Evolutionary conservation across 2,113 vertebrate genomes (phyloP), one percentile per base, ranked within the genome.

Genomic region (Halcyon malimbica): DNA sequence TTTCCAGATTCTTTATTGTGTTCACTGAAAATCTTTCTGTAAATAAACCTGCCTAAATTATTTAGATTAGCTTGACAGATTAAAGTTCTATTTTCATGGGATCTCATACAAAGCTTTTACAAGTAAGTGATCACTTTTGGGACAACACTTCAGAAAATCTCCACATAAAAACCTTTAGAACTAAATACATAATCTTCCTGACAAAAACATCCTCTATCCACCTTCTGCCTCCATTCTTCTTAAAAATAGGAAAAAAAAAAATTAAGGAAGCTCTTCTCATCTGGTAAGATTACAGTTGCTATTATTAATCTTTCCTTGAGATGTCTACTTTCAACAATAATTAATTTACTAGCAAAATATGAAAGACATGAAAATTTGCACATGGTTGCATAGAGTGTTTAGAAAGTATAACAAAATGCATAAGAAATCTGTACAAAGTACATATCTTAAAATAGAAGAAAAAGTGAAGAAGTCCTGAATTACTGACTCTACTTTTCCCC

Each of bases 71-170:
- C 46, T 81, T 90, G 76, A 83, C 68, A 90, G 71, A 93, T 85
- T 93, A 86, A 94, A 80, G 68, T 63, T 95, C 46, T 94, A 5
- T 89, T 96, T 96, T 86, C 92, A 86, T 60, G 87, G 53, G 79
- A 78, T 63, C 46, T 78, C 87, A 86, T 39, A 79, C 46, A 96
- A 96, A 83, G 76, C 63, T 93, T 95, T 90, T 80, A 92, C 67
- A 23, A 96, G 90, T 24, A 90, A 95, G 33, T 51, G 63, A 95
- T 94, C 88, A 81, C 90, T 93, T 91, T 64, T 87, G 92, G 76
- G 95, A 92, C 41, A 93, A 59, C 42, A 59, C 56, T 93, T 84
- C 62, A 93, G 76, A 88, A 96, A 86, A 90, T 60, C 69, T 94
- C 42, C 29, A 31, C 13, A 29, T 76, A 94, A 90, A 90, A 84